These are phyloP conservation scores for Enteromius trimaculatus DNA, from an alignment of 2,797 vertebrate species.

Conservation along the genomic window DNA sequence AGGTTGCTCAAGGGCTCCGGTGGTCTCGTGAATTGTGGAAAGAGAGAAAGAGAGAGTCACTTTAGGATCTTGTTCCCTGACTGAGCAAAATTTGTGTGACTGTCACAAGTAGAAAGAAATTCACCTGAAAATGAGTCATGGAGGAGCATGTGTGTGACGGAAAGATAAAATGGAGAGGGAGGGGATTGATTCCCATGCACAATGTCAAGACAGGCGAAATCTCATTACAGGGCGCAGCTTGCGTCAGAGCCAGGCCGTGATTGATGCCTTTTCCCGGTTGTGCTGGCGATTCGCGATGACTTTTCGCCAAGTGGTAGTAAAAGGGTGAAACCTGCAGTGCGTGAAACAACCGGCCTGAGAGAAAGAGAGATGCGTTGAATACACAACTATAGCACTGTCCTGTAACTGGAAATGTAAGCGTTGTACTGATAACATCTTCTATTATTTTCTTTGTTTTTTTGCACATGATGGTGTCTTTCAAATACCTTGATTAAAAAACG, in stretches of 20 bases:
- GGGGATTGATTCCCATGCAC: conserved; percentile 67
- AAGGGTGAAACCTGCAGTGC: conserved; percentile 44
- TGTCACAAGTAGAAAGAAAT: conserved; percentile 19
- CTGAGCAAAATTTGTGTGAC: conserved; percentile 23
- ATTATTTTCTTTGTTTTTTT: neutral
- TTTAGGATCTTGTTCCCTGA: conserved; percentile 8
- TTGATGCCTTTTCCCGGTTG: conserved; percentile 67
- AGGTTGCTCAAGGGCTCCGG: neutral
- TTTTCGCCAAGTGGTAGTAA: conserved; percentile 40
- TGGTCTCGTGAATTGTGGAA: conserved; percentile 8
- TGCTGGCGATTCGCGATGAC: conserved; percentile 48
- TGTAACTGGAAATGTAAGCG: conserved; percentile 12
- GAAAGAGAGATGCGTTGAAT: conserved; percentile 29
- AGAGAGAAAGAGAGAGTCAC: conserved; percentile 34
- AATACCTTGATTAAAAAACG: too few relatives aligned
- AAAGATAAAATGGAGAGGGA: conserved; percentile 30
- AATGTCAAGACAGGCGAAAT: conserved; percentile 68
- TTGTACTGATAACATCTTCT: neutral
- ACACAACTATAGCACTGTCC: conserved; percentile 31
- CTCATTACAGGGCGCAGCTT: conserved; percentile 73
- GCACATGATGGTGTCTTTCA: neutral
- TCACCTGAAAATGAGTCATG: conserved; percentile 50
- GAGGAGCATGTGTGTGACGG: conserved; percentile 20
- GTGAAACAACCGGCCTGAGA: conserved; percentile 37
- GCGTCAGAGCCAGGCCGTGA: conserved; percentile 68